phyloP scores from a whole-genome alignment of 2,113 vertebrate species.

The Sprattus sprattus region DNA sequence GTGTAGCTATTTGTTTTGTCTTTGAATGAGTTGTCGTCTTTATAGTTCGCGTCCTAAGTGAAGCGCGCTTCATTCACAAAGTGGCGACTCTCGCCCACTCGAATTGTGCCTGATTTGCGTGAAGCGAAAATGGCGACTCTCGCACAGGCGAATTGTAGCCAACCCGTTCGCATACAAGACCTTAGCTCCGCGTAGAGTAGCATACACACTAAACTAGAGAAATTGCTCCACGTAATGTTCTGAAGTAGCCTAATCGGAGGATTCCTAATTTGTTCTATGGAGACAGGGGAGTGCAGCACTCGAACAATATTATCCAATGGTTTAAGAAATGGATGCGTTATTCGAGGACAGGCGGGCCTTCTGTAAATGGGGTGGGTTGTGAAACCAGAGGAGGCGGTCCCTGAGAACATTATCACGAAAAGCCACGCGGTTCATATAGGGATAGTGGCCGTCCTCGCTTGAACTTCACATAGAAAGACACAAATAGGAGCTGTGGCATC shows the following conservation, averaged over 20 bases:
- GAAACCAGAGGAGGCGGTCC: constrained; percentile 40
- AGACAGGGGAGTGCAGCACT: neutral
- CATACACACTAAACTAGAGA: too few relatives aligned
- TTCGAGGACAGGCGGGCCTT: constrained; percentile 43
- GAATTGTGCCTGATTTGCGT: too few relatives aligned
- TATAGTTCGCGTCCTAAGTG: too few relatives aligned
- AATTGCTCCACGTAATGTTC: too few relatives aligned
- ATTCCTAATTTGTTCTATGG: neutral
- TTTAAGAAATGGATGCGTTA: constrained; percentile 38
- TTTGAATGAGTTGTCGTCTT: too few relatives aligned
- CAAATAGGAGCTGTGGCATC: constrained; percentile 69
- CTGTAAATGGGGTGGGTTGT: constrained; percentile 34
- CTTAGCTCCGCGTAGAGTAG: too few relatives aligned
- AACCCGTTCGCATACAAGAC: too few relatives aligned
- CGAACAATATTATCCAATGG: constrained; percentile 59
- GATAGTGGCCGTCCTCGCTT: constrained; percentile 68
- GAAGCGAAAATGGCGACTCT: too few relatives aligned
- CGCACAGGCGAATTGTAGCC: too few relatives aligned
- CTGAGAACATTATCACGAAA: constrained; percentile 31
- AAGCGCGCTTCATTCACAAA: too few relatives aligned
- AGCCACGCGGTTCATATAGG: constrained; percentile 64
- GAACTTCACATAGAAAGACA: constrained; percentile 67
- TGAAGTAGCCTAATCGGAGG: neutral
- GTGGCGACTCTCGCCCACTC: too few relatives aligned
- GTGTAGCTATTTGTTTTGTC: too few relatives aligned